Percentiles rank a stretch among this genome's conserved stretches.
Conservation (phyloP, 2,797 vertebrate species). For the Alca torda region DNA sequence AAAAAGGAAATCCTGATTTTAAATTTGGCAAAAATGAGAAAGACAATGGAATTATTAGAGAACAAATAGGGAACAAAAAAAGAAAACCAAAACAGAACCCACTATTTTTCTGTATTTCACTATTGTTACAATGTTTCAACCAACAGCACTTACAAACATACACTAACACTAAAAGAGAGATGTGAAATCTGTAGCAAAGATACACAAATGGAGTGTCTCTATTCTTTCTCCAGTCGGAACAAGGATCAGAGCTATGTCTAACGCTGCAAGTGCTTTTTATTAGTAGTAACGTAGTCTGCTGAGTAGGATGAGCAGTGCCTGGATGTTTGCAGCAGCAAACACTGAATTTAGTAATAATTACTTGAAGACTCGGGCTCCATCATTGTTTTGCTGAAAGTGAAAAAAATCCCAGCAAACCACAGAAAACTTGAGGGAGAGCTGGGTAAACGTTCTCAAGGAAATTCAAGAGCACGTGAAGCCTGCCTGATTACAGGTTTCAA, state of each 20-base stretch:
- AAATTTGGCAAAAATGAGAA: not conserved
- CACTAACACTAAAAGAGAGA: not conserved
- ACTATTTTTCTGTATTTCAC: not conserved
- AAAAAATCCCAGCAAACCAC: not conserved
- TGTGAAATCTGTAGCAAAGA: not conserved
- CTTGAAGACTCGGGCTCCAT: not conserved
- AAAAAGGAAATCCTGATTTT: not conserved
- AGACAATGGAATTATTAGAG: not conserved
- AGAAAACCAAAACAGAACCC: too few relatives aligned
- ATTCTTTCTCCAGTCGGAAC: not conserved
- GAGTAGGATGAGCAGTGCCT: not conserved
- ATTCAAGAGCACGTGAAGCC: not conserved
- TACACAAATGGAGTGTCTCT: not conserved
- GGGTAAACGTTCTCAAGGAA: slow-evolving; percentile 28
- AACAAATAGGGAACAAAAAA: too few relatives aligned
- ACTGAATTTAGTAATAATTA: not conserved
- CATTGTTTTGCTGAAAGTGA: not conserved
- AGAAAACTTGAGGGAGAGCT: not conserved
- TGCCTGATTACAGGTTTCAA: slow-evolving; percentile 33
- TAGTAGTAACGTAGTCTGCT: not conserved
- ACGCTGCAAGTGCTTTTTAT: not conserved
- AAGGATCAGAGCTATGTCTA: not conserved
- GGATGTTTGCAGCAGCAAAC: not conserved
- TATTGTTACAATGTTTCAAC: not conserved
- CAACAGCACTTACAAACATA: not conserved